phyloP scores from a whole-genome alignment of 1,140 invertebrate species.

The Aphis gossypii region DNA sequence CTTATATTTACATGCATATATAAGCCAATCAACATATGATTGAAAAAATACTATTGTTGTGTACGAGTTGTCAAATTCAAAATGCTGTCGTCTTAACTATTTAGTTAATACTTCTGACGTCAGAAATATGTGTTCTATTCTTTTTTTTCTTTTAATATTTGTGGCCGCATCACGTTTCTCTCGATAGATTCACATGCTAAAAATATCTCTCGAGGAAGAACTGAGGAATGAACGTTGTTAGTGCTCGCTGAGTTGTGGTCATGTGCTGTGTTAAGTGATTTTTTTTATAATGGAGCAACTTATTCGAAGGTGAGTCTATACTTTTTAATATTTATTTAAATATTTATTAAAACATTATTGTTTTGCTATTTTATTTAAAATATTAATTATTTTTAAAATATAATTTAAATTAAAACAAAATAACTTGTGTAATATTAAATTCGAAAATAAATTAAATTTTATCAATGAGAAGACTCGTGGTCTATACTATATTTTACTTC shows the following conservation, averaged over 20 bases:
- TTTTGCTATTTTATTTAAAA: not conserved
- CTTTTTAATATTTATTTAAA: slow-evolving; percentile 17
- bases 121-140: slow-evolving; percentile 50
- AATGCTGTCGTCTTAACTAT: slow-evolving; percentile 33
- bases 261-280: slow-evolving; percentile 57
- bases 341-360: not conserved
- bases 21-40: not conserved
- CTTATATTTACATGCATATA: not conserved
- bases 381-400: not conserved
- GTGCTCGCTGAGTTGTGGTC: slow-evolving; percentile 54
- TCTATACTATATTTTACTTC: not conserved
- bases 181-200: slow-evolving; percentile 54
- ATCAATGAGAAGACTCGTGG: not conserved
- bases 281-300: slow-evolving; percentile 54
- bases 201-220: slow-evolving; percentile 48
- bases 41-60: slow-evolving; percentile 32
- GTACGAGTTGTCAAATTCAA: slow-evolving; percentile 17
- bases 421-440: not conserved
- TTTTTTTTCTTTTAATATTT: slow-evolving; percentile 55
- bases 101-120: slow-evolving; percentile 53
- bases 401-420: not conserved
- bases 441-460: not conserved
- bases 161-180: slow-evolving; percentile 55
- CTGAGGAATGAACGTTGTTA: slow-evolving; percentile 38
- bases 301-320: slow-evolving; percentile 48